Conservation (phyloP, 2,888 invertebrate genomes). For the Salticus scenicus region DNA sequence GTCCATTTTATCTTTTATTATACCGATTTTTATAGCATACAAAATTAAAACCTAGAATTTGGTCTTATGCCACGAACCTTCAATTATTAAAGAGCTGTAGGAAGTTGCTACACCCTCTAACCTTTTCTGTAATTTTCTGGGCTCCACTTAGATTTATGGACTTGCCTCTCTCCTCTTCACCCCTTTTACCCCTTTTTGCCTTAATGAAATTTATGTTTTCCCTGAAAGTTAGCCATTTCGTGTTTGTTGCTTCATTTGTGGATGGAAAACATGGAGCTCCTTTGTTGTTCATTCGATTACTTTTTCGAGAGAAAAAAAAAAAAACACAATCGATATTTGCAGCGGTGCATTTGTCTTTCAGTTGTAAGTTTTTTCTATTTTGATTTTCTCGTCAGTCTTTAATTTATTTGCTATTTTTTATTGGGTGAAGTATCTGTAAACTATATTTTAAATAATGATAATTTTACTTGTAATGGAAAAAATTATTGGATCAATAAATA, state of each 20-base stretch:
- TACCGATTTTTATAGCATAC: no score
- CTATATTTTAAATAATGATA: neutral
- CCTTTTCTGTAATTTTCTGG: neutral
- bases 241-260: neutral
- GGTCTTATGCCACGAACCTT: no score
- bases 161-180: neutral
- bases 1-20: no score
- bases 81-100: neutral
- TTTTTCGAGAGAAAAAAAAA: neutral
- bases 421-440: neutral
- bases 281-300: slow-evolving; percentile 9
- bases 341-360: neutral
- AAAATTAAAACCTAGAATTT: no score
- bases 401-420: neutral
- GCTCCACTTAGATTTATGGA: neutral
- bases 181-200: slow-evolving; percentile 8
- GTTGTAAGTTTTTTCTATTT: neutral
- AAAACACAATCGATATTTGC: slow-evolving; percentile 17
- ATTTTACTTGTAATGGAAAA: neutral
- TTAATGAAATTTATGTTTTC: slow-evolving; percentile 10
- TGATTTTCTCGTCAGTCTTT: neutral
- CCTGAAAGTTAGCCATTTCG: neutral
- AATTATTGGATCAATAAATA: neutral
- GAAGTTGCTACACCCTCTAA: neutral
- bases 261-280: neutral